Base-by-base conservation (phyloP, 2,113 vertebrate genomes). In the Ceuthmochares aereus region DNA sequence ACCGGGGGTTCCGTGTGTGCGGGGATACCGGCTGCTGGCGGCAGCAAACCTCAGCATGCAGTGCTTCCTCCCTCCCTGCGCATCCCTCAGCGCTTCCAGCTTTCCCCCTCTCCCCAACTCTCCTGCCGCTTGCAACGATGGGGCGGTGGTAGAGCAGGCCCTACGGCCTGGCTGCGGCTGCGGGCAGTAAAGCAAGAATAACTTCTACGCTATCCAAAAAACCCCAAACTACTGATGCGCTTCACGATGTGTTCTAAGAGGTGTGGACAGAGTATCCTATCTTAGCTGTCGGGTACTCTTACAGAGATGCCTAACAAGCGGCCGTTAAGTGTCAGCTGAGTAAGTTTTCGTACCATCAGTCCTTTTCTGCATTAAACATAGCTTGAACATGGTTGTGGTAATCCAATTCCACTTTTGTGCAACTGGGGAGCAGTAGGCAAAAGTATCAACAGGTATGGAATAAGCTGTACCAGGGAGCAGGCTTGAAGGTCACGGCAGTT, bases 381-480 rank as follows among this genome's bases (percentile, higher is more conserved):
- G 25, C 59, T 22, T 29, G 51, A 36, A 9, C 17, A 0, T 7
- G 16, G 15, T 8, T 52, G 43, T 36, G 43, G 21, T 22, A 34
- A 1, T 12, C 62, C 34, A 4, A 0, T 49, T 54, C 45, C 37
- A 1, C 6, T 34, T 26, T 8, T 2, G 19, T 15, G 0, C 17
- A 7, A 8, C 0, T 5, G 54, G 56, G 74, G 25, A 32, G 4
- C 14, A 4, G 0, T 5, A 26, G 70, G 34, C 29, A 22, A 4
- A 51, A 37, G 49, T 4, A 0, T 7, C 54, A 1, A 30, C 25
- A n/a, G 54, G 5, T 30, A 7, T 7, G 12, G 23, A 4, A 7
- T 2, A 1, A 6, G 51, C 43, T 55, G 1, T 21, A 6, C 25
- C 2, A 0, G 37, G 54, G 19, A 51, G 76, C 42, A 25, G 91